Evolutionary conservation across 2,797 vertebrate species (phyloP).

Genomic region (Leptoclinus maculatus): DNA sequence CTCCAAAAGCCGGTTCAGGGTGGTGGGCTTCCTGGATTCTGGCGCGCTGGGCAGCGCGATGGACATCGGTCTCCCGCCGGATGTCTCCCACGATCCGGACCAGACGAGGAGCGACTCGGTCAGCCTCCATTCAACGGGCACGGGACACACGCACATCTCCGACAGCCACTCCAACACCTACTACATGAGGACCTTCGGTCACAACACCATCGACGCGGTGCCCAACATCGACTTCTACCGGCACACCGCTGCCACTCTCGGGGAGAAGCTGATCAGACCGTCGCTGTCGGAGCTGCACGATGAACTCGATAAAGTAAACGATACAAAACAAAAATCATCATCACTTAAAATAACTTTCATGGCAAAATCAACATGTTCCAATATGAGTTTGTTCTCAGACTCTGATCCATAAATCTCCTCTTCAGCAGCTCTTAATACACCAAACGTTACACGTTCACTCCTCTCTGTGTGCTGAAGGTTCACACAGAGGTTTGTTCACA

Average conservation of each 20-base stretch:
- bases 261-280: slow-evolving; percentile 93
- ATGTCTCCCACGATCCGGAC: slow-evolving; percentile 88
- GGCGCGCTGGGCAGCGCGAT: slow-evolving; percentile 80
- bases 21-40: slow-evolving; percentile 90
- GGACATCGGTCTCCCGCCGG: slow-evolving; percentile 80
- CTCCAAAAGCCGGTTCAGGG: slow-evolving; percentile 87
- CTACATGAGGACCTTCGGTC: slow-evolving; percentile 96
- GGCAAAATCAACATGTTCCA: no score
- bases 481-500: neutral
- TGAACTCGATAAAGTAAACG: slow-evolving; percentile 92
- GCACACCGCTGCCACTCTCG: slow-evolving; percentile 90
- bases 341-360: neutral
- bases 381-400: neutral
- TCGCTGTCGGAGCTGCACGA: slow-evolving; percentile 96
- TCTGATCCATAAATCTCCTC: neutral
- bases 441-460: neutral
- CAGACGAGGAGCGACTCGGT: slow-evolving; percentile 90
- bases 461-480: no score
- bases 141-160: slow-evolving; percentile 92
- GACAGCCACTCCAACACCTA: slow-evolving; percentile 97
- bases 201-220: slow-evolving; percentile 98
- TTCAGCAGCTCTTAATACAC: no score
- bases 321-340: neutral
- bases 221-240: slow-evolving; percentile 97
- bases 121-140: slow-evolving; percentile 91